These are phyloP conservation scores for Hemiscyllium ocellatum DNA, from an alignment of 2,113 vertebrate species.

Conservation along the genomic window DNA sequence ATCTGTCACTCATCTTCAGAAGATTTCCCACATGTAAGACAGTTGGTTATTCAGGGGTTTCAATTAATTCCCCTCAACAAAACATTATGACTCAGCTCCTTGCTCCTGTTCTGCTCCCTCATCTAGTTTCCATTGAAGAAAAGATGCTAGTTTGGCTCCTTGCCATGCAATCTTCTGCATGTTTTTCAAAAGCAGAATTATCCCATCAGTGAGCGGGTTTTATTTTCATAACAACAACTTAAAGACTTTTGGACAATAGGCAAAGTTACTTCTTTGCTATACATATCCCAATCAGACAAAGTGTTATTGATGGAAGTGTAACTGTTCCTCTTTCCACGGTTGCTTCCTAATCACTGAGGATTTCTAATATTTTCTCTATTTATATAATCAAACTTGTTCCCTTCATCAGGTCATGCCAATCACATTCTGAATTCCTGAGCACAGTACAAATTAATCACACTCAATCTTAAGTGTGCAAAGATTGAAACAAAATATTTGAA, in stretches of 20 bases:
- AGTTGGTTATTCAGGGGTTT: neutral
- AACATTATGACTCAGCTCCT: neutral
- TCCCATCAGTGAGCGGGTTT: neutral
- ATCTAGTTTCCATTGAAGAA: neutral
- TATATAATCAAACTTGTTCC: neutral
- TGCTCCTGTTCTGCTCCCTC: neutral
- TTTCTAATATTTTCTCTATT: neutral
- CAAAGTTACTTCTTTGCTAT: neutral
- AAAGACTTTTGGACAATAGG: neutral
- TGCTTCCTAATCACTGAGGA: neutral
- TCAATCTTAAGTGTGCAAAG: neutral
- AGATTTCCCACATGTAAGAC: neutral
- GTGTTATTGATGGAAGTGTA: neutral
- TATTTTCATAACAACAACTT: neutral
- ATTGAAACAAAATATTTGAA: neutral
- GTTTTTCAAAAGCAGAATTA: neutral
- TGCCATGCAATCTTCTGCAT: neutral
- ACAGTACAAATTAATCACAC: neutral
- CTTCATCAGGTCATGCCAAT: neutral
- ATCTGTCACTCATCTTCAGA: neutral
- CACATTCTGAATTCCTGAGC: neutral
- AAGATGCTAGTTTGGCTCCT: neutral
- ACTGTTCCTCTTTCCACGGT: neutral
- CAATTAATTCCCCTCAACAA: neutral
- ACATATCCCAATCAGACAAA: no score